Evolutionary conservation across 2,888 invertebrate genomes (phyloP).

Genomic region (Orthonevra nobilis): DNA sequence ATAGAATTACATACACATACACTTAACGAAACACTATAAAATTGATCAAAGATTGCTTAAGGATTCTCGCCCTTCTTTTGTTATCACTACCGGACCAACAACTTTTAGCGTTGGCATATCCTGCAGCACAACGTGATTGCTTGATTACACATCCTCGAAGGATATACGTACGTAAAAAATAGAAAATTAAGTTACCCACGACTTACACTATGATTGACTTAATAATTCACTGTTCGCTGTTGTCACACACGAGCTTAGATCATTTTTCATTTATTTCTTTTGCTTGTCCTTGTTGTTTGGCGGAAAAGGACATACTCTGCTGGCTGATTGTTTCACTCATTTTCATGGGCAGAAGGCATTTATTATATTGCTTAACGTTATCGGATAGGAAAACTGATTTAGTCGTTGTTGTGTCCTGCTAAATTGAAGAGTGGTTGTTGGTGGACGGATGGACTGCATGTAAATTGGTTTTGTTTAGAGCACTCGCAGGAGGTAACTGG

Average conservation of each 20-base stretch:
- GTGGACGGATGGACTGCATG: not conserved
- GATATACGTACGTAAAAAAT: slow-evolving; percentile 5
- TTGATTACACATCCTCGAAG: slow-evolving; percentile 31
- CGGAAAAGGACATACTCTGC: not conserved
- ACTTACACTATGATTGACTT: slow-evolving; percentile 53
- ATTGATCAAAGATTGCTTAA: slow-evolving; percentile 40
- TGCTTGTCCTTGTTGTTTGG: not conserved
- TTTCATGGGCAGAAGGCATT: slow-evolving; percentile 21
- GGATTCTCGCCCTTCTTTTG: slow-evolving; percentile 9
- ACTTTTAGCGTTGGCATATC: slow-evolving; percentile 34
- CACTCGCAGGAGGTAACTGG: not conserved
- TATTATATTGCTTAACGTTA: slow-evolving; percentile 31
- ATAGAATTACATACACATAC: no score
- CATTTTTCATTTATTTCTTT: not conserved
- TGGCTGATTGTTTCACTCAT: not conserved
- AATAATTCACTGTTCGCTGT: slow-evolving; percentile 48
- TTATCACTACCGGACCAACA: slow-evolving; percentile 17
- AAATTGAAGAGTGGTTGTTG: not conserved
- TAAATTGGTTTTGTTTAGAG: not conserved
- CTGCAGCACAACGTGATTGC: slow-evolving; percentile 21
- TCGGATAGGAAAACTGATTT: slow-evolving; percentile 2
- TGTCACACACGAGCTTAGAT: slow-evolving; percentile 1
- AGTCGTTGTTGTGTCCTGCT: slow-evolving; percentile 1
- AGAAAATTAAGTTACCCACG: not conserved
- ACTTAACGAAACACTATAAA: slow-evolving; percentile 3